A percentile compares a stretch with the other conserved stretches of the same genome.
Conservation (phyloP, 2,888 invertebrate genomes). For the Eubasilissa splendida region DNA sequence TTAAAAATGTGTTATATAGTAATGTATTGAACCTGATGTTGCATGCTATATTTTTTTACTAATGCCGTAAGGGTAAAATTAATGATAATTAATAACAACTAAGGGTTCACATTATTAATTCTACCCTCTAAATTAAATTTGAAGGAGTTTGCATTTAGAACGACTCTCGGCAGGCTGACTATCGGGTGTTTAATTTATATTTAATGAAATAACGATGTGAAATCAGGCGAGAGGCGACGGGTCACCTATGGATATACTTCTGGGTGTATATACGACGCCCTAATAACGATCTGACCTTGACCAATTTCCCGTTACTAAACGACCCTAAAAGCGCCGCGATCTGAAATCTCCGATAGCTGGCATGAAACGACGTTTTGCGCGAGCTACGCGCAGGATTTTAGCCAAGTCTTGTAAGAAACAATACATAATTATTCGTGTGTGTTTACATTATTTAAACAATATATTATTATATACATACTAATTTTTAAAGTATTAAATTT, state of each 20-base stretch:
- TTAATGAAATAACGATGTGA: background rate
- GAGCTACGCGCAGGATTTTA: too few relatives aligned
- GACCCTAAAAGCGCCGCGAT: slow-evolving; percentile 2
- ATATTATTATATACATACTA: too few relatives aligned
- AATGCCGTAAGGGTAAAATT: background rate
- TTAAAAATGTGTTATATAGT: background rate
- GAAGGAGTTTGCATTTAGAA: slow-evolving; percentile 6
- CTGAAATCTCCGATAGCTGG: background rate
- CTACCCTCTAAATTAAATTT: background rate
- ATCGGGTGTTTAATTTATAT: background rate
- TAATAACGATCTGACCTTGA: slow-evolving; percentile 3
- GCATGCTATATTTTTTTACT: background rate
- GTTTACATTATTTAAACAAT: too few relatives aligned
- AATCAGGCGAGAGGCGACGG: background rate
- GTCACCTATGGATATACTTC: background rate
- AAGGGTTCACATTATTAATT: slow-evolving; percentile 6
- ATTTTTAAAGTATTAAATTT: too few relatives aligned
- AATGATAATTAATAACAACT: background rate
- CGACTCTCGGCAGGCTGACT: slow-evolving; percentile 5
- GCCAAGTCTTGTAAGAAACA: too few relatives aligned
- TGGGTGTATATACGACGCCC: background rate
- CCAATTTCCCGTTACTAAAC: slow-evolving; percentile 2
- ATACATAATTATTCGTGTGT: too few relatives aligned
- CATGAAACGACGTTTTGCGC: background rate
- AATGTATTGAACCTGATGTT: too few relatives aligned